These are phyloP conservation scores for Portevinia maculata DNA, from an alignment of 2,888 invertebrate species.

Conservation along the genomic window DNA sequence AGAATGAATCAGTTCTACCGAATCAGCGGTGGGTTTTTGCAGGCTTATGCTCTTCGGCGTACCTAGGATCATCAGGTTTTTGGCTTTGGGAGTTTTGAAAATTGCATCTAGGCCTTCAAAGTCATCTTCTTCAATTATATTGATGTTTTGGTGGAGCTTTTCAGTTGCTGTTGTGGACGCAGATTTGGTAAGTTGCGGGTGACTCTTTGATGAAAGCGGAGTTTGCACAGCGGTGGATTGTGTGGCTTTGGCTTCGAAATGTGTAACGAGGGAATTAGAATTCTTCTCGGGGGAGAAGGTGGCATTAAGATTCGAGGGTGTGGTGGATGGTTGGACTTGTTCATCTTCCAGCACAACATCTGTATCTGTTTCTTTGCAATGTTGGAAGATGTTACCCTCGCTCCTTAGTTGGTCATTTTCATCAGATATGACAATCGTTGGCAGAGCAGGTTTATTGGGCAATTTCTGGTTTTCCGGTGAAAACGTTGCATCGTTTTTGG, in stretches of 20 bases:
- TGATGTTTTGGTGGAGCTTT: neutral
- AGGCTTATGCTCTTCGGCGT: conserved; percentile 79
- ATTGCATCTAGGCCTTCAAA: conserved; percentile 76
- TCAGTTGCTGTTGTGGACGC: neutral
- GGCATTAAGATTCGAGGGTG: no score
- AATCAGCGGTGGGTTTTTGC: conserved; percentile 76
- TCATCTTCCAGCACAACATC: neutral
- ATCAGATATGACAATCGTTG: neutral
- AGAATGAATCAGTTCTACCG: conserved; percentile 75
- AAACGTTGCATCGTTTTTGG: conserved; percentile 30
- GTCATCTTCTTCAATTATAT: conserved; percentile 47
- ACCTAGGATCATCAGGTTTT: conserved; percentile 79
- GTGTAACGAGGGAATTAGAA: neutral
- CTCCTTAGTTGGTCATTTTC: neutral
- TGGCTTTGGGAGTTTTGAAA: conserved; percentile 80
- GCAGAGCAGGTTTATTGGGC: neutral
- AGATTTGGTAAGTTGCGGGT: neutral
- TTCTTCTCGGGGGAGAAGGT: no score
- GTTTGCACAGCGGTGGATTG: neutral
- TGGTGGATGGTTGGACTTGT: no score
- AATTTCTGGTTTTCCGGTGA: conserved; percentile 43
- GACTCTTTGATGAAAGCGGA: conserved; percentile 11
- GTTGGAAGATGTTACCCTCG: no score
- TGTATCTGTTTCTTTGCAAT: neutral
- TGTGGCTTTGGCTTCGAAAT: no score